Percentiles rank a stretch among this genome's conserved stretches.
phyloP scores from a whole-genome alignment of 2,797 vertebrate genomes.

The Pteronotus mesoamericanus region DNA sequence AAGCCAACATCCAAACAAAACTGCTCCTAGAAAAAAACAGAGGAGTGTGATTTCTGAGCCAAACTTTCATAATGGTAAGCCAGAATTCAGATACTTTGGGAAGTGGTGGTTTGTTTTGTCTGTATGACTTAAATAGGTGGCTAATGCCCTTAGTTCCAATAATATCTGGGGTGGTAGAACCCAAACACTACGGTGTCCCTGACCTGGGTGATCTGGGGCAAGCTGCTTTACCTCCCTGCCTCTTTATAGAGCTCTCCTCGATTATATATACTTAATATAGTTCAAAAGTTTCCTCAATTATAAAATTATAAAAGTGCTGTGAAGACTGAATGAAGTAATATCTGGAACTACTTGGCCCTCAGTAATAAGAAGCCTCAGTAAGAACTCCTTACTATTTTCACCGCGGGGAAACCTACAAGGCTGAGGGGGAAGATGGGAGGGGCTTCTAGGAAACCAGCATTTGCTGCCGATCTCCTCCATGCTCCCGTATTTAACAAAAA shows the following conservation, averaged over 20 bases:
- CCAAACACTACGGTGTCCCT: background rate
- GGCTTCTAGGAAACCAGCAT: background rate
- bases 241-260: background rate
- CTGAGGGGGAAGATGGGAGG: background rate
- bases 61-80: conserved; percentile 30
- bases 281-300: background rate
- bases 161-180: background rate
- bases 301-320: background rate
- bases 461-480: background rate
- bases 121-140: conserved; percentile 47
- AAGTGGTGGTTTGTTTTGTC: conserved; percentile 50
- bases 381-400: background rate
- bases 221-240: background rate
- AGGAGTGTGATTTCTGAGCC: conserved; percentile 48
- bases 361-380: background rate
- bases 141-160: conserved; percentile 36
- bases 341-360: background rate
- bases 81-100: conserved; percentile 47
- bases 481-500: background rate
- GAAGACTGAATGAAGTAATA: background rate
- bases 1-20: conserved; percentile 51
- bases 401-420: background rate
- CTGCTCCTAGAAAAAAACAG: conserved; percentile 49
- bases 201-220: background rate
- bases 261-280: background rate